phyloP scores from a whole-genome alignment of 2,113 vertebrate species.

The Peromyscus polionotus region DNA sequence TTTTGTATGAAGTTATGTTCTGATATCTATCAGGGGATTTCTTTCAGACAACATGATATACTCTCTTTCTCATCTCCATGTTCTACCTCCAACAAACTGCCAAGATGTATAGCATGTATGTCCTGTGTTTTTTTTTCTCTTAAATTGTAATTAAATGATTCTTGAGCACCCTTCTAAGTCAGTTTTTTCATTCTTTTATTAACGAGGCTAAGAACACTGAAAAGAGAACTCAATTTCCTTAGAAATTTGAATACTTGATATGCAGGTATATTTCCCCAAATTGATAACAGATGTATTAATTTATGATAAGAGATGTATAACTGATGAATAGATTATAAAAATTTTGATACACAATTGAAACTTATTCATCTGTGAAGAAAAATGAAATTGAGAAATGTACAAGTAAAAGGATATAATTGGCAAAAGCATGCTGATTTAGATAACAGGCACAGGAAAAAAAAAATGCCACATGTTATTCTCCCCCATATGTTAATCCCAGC shows the following conservation, averaged over 20 bases:
- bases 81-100: background rate
- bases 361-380: background rate
- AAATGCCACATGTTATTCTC: background rate
- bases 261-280: background rate
- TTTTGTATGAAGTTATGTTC: background rate
- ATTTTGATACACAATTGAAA: background rate
- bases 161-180: background rate
- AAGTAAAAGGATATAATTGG: background rate
- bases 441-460: background rate
- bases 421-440: background rate
- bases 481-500: background rate
- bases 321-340: background rate
- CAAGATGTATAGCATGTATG: background rate
- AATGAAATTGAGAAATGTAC: background rate
- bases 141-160: background rate
- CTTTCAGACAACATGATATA: background rate
- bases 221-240: background rate
- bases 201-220: background rate
- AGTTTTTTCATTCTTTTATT: background rate
- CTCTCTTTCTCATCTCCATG: background rate
- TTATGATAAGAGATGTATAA: background rate
- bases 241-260: fast-evolving
- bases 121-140: background rate
- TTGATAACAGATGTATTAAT: background rate
- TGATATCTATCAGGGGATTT: background rate